A percentile compares a stretch with the other conserved stretches of the same genome.
Conservation (phyloP, 2,888 invertebrate genomes). For the Eristalis tenax region DNA sequence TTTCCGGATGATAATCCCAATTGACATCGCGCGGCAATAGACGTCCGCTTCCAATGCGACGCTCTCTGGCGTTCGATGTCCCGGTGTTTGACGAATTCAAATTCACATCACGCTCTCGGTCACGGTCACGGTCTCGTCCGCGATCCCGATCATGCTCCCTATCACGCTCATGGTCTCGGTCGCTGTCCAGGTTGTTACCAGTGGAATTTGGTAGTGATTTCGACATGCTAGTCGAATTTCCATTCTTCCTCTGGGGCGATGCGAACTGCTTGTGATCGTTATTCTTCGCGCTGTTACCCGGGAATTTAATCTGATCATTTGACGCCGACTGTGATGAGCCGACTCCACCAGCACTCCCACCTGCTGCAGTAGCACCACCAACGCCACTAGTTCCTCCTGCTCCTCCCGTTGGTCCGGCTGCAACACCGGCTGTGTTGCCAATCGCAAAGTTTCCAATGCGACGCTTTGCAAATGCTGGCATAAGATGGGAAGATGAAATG, state of each 20-base stretch:
- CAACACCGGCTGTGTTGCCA: conserved; percentile 13
- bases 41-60: conserved; percentile 93
- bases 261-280: conserved; percentile 81
- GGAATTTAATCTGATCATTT: conserved; percentile 48
- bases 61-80: conserved; percentile 75
- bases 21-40: conserved; percentile 84
- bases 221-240: conserved; percentile 1
- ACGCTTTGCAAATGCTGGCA: conserved; percentile 80
- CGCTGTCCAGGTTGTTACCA: conserved; percentile 42
- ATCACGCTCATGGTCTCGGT: conserved; percentile 57
- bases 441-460: conserved; percentile 73
- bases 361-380: not conserved
- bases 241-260: conserved; percentile 56
- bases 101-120: conserved; percentile 65
- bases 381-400: not conserved
- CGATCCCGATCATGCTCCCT: conserved; percentile 75
- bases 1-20: conserved; percentile 81
- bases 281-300: conserved; percentile 82
- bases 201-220: conserved; percentile 26
- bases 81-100: conserved; percentile 64
- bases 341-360: not conserved
- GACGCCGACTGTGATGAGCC: conserved; percentile 8
- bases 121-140: conserved; percentile 45
- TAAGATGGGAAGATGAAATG: conserved; percentile 80
- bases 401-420: not conserved